Conservation (phyloP, 2,113 vertebrate genomes). For the Phasianus colchicus region DNA sequence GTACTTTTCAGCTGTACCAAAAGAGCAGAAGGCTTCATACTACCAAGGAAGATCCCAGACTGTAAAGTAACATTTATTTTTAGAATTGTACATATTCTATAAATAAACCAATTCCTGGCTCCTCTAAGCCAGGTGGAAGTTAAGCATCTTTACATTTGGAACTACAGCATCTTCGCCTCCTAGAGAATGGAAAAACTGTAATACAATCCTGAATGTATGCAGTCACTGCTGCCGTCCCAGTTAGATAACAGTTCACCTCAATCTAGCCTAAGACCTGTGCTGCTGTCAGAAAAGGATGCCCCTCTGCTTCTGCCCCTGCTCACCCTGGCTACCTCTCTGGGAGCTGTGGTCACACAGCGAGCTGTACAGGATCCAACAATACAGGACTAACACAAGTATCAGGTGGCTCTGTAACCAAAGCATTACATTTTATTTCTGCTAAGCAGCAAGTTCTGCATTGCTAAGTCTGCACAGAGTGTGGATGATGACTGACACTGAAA, state of each 20-base stretch:
- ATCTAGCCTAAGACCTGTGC: background rate
- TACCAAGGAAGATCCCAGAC: conserved; percentile 11
- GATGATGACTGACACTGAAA: background rate
- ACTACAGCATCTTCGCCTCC: background rate
- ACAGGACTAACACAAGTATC: background rate
- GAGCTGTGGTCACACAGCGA: fast-evolving
- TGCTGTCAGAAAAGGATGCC: background rate
- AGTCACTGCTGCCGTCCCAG: background rate
- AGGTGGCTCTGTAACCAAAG: background rate
- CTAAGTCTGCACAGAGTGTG: background rate
- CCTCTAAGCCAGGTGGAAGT: background rate
- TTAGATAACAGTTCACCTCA: background rate
- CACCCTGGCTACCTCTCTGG: background rate
- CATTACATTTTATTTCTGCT: background rate
- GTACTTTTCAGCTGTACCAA: background rate
- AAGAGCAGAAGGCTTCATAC: background rate
- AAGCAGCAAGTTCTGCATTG: background rate
- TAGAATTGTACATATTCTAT: background rate
- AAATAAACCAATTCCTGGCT: background rate
- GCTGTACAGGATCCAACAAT: background rate
- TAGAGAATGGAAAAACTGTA: background rate
- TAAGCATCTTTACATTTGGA: background rate
- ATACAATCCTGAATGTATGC: background rate
- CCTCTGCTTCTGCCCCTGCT: background rate
- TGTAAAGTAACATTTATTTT: background rate